Conservation (phyloP, 2,113 vertebrate genomes). For the Trogon melanurus region DNA sequence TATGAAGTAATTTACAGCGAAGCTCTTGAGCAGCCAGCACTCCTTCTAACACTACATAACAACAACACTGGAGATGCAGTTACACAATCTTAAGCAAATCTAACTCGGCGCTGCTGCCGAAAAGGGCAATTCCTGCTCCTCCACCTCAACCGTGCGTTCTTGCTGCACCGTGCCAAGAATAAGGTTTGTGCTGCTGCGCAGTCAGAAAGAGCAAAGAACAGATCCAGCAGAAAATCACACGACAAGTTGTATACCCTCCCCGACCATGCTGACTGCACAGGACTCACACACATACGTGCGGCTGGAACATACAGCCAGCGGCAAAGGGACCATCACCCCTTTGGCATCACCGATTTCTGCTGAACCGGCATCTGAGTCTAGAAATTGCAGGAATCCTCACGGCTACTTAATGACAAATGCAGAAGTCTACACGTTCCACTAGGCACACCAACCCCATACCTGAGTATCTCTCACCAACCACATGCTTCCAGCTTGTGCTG, state of each 20-base stretch:
- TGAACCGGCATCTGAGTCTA: not conserved
- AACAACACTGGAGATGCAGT: not conserved
- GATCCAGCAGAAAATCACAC: not conserved
- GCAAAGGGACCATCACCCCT: not conserved
- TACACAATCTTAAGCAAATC: not conserved
- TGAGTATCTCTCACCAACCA: not conserved
- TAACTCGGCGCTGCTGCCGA: not conserved
- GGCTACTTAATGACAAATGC: not conserved
- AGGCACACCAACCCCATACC: rapidly evolving
- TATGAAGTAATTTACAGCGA: not conserved
- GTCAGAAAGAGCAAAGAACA: not conserved
- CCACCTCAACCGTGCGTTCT: not conserved
- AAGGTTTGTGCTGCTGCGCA: not conserved
- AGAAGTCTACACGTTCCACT: not conserved
- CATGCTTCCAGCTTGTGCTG: not conserved
- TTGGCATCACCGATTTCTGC: not conserved
- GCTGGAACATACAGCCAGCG: not conserved
- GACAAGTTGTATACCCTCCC: not conserved
- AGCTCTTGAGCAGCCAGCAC: not conserved
- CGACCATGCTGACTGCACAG: not conserved
- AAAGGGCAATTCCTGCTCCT: conserved; percentile 26
- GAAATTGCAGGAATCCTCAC: not conserved
- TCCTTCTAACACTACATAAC: not conserved
- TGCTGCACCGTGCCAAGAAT: not conserved
- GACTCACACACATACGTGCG: rapidly evolving